Evolutionary conservation across 1,140 invertebrate genomes (phyloP).

Genomic region (Listronotus bonariensis): DNA sequence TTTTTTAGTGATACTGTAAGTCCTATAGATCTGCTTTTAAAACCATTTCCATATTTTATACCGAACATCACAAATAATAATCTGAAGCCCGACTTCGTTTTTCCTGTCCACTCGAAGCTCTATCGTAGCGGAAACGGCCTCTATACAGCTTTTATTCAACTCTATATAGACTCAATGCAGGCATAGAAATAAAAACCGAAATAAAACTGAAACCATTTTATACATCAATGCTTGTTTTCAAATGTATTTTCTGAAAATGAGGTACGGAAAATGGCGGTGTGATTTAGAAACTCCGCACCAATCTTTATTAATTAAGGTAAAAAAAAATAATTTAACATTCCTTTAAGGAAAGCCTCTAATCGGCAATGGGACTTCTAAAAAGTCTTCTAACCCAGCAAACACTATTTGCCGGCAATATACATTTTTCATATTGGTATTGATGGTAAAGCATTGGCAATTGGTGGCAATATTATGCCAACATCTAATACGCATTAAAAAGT

Average conservation of each 20-base stretch:
- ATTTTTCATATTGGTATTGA: too few species aligned
- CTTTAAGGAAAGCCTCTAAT: too few species aligned
- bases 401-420: too few species aligned
- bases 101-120: constrained; percentile 3
- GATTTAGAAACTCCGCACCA: background rate
- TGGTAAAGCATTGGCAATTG: too few species aligned
- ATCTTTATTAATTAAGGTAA: too few species aligned
- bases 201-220: constrained; percentile 31
- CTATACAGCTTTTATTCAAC: background rate
- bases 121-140: constrained; percentile 7
- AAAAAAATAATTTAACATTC: too few species aligned
- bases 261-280: constrained; percentile 13
- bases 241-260: constrained; percentile 22
- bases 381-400: too few species aligned
- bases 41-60: constrained; percentile 3
- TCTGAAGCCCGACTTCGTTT: constrained; percentile 1
- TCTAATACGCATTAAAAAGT: too few species aligned
- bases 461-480: too few species aligned
- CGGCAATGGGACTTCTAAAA: too few species aligned
- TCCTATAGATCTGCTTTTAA: too few species aligned
- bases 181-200: constrained; percentile 23
- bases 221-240: constrained; percentile 19
- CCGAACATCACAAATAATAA: constrained; percentile 12
- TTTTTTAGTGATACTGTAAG: background rate
- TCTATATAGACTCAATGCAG: constrained; percentile 14